A percentile compares a stretch with the other conserved stretches of the same genome.
Evolutionary conservation across 2,797 vertebrate species (phyloP).

Genomic region (Helostoma temminkii): DNA sequence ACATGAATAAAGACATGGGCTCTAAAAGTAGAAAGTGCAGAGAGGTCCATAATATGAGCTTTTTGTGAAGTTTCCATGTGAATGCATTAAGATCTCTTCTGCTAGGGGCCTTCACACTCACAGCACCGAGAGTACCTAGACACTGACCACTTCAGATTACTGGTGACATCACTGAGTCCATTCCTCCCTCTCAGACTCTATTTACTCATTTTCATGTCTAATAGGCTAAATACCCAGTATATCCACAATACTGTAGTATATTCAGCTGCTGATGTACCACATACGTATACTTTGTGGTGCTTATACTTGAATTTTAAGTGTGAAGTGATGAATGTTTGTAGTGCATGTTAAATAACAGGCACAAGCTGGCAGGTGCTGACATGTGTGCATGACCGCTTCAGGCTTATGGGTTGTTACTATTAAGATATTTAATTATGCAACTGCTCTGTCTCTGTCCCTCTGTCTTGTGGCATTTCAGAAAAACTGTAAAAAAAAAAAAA

Average conservation of each 20-base stretch:
- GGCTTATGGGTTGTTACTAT: slow-evolving; percentile 40
- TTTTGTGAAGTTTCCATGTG: slow-evolving; percentile 49
- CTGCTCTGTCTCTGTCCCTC: slow-evolving; percentile 21
- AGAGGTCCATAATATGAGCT: slow-evolving; percentile 27
- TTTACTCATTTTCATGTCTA: slow-evolving; percentile 33
- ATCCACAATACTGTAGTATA: slow-evolving; percentile 17
- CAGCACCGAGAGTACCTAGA: slow-evolving; percentile 21
- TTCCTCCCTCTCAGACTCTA: slow-evolving; percentile 26
- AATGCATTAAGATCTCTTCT: slow-evolving; percentile 42
- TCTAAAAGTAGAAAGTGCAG: slow-evolving; percentile 30
- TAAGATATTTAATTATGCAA: slow-evolving; percentile 51
- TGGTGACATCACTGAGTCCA: slow-evolving; percentile 40
- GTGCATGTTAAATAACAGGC: slow-evolving; percentile 28
- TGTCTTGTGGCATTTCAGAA: slow-evolving; percentile 12
- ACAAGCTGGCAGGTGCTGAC: slow-evolving; percentile 38
- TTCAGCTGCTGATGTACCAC: slow-evolving; percentile 43
- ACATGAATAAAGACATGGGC: slow-evolving; percentile 31
- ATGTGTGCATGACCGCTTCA: slow-evolving; percentile 31
- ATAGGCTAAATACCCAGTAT: slow-evolving; percentile 37
- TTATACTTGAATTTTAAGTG: slow-evolving; percentile 1
- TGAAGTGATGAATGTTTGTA: slow-evolving; percentile 16
- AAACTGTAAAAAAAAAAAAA: slow-evolving; percentile 5
- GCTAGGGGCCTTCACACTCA: slow-evolving; percentile 42
- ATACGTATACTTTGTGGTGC: neutral
- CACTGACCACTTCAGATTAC: slow-evolving; percentile 30